Percentiles rank a stretch among this genome's conserved stretches.
phyloP scores from a whole-genome alignment of 2,888 invertebrate genomes.

The Lathronympha strigana region DNA sequence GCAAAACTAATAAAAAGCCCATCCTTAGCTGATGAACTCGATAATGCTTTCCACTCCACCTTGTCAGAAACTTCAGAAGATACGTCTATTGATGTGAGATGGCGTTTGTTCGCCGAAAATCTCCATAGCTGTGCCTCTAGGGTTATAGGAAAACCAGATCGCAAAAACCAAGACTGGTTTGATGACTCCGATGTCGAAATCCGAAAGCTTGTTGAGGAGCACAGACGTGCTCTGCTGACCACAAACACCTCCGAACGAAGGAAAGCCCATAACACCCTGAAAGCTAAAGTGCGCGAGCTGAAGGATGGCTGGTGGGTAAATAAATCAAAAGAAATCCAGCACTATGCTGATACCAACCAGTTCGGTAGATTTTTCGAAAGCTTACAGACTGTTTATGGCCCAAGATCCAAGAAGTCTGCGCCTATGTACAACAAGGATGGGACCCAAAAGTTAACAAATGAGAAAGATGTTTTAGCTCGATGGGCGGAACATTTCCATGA shows the following conservation, averaged over 20 bases:
- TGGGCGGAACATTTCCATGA: constrained; percentile 43
- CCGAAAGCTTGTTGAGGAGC: no score
- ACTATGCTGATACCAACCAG: constrained; percentile 37
- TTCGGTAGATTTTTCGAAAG: constrained; percentile 38
- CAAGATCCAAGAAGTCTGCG: constrained; percentile 29
- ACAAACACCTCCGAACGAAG: no score
- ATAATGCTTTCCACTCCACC: no score
- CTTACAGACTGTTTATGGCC: constrained; percentile 38
- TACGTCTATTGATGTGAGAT: no score
- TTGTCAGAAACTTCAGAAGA: no score
- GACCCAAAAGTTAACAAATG: constrained; percentile 30
- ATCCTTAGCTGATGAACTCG: no score
- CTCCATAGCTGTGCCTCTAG: not conserved
- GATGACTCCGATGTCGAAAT: constrained; percentile 37
- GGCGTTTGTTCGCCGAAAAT: no score
- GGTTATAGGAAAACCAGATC: constrained; percentile 28
- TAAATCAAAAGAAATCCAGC: constrained; percentile 42
- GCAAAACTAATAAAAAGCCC: no score
- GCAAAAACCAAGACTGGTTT: constrained; percentile 44
- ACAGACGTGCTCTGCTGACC: no score
- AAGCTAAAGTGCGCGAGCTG: constrained; percentile 36
- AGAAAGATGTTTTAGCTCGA: constrained; percentile 23
- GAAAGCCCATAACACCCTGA: not conserved
- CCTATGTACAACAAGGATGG: no score
- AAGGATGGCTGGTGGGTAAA: constrained; percentile 42